A percentile compares a stretch with the other conserved stretches of the same genome.
Conservation (phyloP, 2,888 invertebrate genomes). For the Eupithecia centaureata region DNA sequence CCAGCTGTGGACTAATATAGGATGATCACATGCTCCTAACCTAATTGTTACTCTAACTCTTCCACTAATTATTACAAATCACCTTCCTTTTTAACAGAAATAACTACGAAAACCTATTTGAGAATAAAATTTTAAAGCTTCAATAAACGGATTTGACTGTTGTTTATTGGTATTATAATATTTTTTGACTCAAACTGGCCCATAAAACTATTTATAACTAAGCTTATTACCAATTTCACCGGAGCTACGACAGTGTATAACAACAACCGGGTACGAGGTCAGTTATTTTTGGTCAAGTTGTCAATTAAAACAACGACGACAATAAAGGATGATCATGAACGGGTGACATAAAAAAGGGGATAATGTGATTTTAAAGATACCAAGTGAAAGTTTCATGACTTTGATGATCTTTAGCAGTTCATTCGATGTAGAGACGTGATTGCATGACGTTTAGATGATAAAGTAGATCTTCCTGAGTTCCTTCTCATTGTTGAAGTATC, state of each 20-base stretch:
- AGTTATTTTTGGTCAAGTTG: conserved; percentile 39
- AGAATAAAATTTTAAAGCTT: conserved; percentile 67
- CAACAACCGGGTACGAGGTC: conserved; percentile 34
- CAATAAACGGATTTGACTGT: conserved; percentile 69
- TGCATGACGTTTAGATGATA: neutral
- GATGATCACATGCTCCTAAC: neutral
- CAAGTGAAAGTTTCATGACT: conserved; percentile 19
- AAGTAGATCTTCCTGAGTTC: too few species aligned
- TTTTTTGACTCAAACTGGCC: conserved; percentile 64
- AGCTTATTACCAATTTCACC: conserved; percentile 44
- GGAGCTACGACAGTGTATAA: conserved; percentile 35
- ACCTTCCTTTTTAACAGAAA: conserved; percentile 47
- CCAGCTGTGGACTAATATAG: too few species aligned
- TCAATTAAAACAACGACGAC: conserved; percentile 31
- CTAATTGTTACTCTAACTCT: conserved; percentile 21
- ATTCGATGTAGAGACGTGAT: neutral
- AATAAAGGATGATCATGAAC: conserved; percentile 45
- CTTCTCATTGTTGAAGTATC: too few species aligned
- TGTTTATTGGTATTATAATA: conserved; percentile 76
- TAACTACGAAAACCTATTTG: conserved; percentile 58
- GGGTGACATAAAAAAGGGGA: conserved; percentile 23
- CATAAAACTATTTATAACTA: conserved; percentile 61
- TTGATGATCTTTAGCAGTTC: neutral
- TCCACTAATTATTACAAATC: conserved; percentile 76
- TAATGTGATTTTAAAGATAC: conserved; percentile 37